Base-by-base conservation (phyloP, 2,888 invertebrate species). In the Folsomia candida region DNA sequence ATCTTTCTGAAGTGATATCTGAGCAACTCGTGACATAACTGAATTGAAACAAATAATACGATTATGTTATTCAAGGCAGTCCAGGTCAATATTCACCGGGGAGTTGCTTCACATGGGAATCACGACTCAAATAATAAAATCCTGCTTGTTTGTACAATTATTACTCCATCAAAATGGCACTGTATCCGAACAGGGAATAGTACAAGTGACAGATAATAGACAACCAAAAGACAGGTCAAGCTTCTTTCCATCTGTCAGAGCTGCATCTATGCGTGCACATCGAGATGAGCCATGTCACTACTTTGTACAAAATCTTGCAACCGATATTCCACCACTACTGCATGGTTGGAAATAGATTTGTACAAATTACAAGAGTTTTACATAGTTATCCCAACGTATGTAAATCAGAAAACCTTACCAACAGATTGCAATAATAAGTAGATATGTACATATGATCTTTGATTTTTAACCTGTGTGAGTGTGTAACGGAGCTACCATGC, bases 121-220 rank as follows among this genome's bases (percentile, higher is more conserved):
- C 62, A 62, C 62, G 62, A 62, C 29, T 59, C 59, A 59, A 22
- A 24, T 24, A 6, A 6, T 25, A 20, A 18, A 54, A 54, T 18
- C 6, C n/a, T 22, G 59, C 47, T 47, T 47, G 47, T 47, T 47
- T 59, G 59, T 25, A 59, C 25, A 59, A 29, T 18, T 25, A 62
- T 29, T 62, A 22, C n/a, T 29, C 62, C 26, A 62, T 62, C 62
- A 62, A 64, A 64, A 64, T 69, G 69, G 66, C 65, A 69, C 60
- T 29, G 66, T 60, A 60, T 69, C n/a, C 29, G 18, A 20, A n/a
- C 28, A 18, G 27, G 37, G 20, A 65, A 69, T 26, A 65, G 47
- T 18, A 66, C n/a, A 59, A 65, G 66, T 69, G 69, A 69, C 69
- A 65, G 69, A 65, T 18, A n/a, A n/a, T 57, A 69, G 69, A 69